phyloP scores from a whole-genome alignment of 1,140 invertebrate genomes.

The Philopotamus ludificatus region DNA sequence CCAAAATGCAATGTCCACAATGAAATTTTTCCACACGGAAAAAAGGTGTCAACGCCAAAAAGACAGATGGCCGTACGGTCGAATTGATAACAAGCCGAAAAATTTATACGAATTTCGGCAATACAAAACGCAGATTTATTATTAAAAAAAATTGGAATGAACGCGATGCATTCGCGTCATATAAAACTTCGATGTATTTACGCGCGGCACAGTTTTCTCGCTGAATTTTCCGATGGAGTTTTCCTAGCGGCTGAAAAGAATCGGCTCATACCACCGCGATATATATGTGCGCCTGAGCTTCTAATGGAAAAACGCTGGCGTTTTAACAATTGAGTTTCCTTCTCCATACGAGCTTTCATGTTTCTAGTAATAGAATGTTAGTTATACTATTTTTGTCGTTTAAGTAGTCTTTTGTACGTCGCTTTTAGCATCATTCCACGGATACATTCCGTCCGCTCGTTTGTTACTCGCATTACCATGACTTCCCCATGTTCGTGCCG shows the following conservation, averaged over 20 bases:
- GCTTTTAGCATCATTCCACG: slow-evolving; percentile 17
- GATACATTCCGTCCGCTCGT: slow-evolving; percentile 8
- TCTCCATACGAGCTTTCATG: not conserved
- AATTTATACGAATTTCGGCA: too few relatives aligned
- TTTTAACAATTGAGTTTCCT: slow-evolving; percentile 25
- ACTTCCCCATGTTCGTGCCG: slow-evolving; percentile 7
- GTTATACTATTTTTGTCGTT: slow-evolving; percentile 26
- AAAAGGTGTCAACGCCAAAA: too few relatives aligned
- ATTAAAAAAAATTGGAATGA: too few relatives aligned
- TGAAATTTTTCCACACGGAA: too few relatives aligned
- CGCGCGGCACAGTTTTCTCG: too few relatives aligned
- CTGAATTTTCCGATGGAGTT: slow-evolving; percentile 2
- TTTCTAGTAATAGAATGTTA: slow-evolving; percentile 17
- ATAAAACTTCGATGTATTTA: too few relatives aligned
- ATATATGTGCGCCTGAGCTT: slow-evolving; percentile 1
- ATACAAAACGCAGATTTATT: too few relatives aligned
- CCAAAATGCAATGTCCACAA: too few relatives aligned
- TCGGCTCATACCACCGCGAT: slow-evolving; percentile 7
- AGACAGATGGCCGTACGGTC: too few relatives aligned
- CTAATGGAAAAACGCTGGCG: slow-evolving; percentile 22
- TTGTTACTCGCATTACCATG: slow-evolving; percentile 8
- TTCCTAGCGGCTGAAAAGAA: slow-evolving; percentile 15
- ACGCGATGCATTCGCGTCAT: too few relatives aligned
- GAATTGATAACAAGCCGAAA: too few relatives aligned
- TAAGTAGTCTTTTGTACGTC: slow-evolving; percentile 22